These are phyloP conservation scores for Drosophila peninsularis DNA, from an alignment of 2,888 invertebrate species.

Conservation along the genomic window DNA sequence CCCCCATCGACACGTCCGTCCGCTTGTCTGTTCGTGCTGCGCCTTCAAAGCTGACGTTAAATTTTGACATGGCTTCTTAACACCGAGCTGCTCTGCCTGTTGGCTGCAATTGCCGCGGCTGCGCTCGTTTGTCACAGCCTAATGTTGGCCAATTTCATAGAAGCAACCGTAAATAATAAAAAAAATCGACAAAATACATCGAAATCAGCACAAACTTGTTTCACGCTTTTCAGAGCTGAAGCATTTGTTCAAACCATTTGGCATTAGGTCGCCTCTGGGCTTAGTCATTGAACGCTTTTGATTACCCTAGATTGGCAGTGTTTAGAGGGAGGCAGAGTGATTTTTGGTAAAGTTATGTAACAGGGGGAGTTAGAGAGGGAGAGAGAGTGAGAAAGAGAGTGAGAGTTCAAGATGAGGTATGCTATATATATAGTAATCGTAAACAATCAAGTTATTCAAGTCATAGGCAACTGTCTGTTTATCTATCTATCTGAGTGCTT, in stretches of 20 bases:
- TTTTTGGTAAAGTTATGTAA: not conserved
- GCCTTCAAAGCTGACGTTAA: conserved; percentile 65
- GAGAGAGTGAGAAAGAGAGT: too few relatives aligned
- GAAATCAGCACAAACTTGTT: conserved; percentile 58
- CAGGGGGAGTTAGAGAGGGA: too few relatives aligned
- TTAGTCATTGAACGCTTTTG: conserved; percentile 46
- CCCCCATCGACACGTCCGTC: conserved; percentile 24
- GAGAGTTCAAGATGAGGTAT: too few relatives aligned
- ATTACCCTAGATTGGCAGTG: not conserved
- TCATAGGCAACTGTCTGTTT: too few relatives aligned
- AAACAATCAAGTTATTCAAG: too few relatives aligned
- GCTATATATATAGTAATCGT: too few relatives aligned
- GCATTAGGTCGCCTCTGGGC: conserved; percentile 50
- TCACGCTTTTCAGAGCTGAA: conserved; percentile 47
- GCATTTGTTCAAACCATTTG: conserved; percentile 58
- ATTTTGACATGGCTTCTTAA: conserved; percentile 75
- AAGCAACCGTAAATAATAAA: conserved; percentile 17
- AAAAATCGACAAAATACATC: conserved; percentile 9
- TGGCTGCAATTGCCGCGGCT: conserved; percentile 46
- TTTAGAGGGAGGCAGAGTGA: not conserved
- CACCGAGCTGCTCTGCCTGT: conserved; percentile 52
- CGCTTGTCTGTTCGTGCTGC: not conserved
- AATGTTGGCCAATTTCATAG: conserved; percentile 60
- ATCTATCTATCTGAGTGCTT: not conserved
- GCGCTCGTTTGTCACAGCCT: conserved; percentile 68